Conservation (phyloP, 2,888 invertebrate genomes). For the Falcaria lacertinaria region DNA sequence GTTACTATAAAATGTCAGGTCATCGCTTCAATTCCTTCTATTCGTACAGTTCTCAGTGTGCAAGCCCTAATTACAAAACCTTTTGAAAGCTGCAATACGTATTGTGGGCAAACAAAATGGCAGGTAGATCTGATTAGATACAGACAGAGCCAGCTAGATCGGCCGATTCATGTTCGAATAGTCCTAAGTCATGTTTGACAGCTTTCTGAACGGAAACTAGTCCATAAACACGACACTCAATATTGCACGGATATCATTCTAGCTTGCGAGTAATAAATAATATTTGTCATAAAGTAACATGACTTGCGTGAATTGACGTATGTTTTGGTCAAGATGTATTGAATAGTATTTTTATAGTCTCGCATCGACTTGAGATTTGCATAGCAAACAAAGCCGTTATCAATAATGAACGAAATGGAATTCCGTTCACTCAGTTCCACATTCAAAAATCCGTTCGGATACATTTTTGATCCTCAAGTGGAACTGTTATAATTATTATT, state of each 20-base stretch:
- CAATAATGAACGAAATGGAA: too few relatives aligned
- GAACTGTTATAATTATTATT: too few relatives aligned
- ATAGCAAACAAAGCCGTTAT: too few relatives aligned
- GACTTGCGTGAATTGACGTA: background rate
- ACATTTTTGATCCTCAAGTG: too few relatives aligned
- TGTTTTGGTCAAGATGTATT: too few relatives aligned
- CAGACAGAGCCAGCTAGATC: constrained; percentile 28
- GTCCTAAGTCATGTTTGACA: constrained; percentile 30
- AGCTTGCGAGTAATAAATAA: background rate
- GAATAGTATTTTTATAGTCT: too few relatives aligned
- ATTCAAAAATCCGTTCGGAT: too few relatives aligned
- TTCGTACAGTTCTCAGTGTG: background rate
- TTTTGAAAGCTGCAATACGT: background rate
- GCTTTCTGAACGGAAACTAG: constrained; percentile 9
- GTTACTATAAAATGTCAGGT: too few relatives aligned
- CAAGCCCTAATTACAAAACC: background rate
- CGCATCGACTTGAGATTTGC: too few relatives aligned
- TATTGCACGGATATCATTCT: background rate
- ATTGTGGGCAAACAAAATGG: constrained; percentile 18
- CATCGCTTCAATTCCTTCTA: background rate
- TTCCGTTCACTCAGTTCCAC: too few relatives aligned
- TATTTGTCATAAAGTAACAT: background rate
- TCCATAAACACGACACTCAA: background rate
- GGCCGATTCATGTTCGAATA: constrained; percentile 41
- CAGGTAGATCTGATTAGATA: constrained; percentile 33